phyloP scores from a whole-genome alignment of 2,888 invertebrate genomes.

The Cyrtodaria siliqua region DNA sequence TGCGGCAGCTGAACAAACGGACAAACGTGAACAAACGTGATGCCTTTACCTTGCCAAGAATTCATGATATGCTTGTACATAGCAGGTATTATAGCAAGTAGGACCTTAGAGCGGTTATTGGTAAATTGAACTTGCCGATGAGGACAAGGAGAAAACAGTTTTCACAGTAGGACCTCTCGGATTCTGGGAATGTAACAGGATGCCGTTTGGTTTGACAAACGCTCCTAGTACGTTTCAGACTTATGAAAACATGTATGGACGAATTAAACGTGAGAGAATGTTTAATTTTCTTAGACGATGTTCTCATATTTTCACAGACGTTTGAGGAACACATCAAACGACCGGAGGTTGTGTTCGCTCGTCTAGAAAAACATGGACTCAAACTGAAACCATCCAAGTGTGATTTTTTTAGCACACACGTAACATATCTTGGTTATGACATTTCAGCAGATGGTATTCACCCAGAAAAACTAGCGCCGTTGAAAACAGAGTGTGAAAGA shows the following conservation, averaged over 20 bases:
- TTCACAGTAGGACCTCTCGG: too few relatives aligned
- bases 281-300: too few relatives aligned
- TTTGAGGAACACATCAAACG: neutral
- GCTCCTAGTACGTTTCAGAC: too few relatives aligned
- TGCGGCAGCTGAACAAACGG: constrained; percentile 53
- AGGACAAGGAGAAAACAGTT: too few relatives aligned
- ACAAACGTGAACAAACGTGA: constrained; percentile 56
- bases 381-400: neutral
- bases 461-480: neutral
- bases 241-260: too few relatives aligned
- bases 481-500: neutral
- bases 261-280: too few relatives aligned
- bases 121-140: too few relatives aligned
- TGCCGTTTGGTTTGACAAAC: too few relatives aligned
- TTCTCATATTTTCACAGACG: neutral
- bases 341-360: neutral
- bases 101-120: too few relatives aligned
- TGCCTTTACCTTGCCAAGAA: constrained; percentile 62
- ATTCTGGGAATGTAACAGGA: too few relatives aligned
- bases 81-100: too few relatives aligned
- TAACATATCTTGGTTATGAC: neutral
- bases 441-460: neutral
- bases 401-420: neutral
- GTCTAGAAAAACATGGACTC: neutral
- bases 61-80: constrained; percentile 57